A percentile compares a stretch with the other conserved stretches of the same genome.
phyloP scores from a whole-genome alignment of 2,797 vertebrate genomes.

The Carcharodon carcharias region DNA sequence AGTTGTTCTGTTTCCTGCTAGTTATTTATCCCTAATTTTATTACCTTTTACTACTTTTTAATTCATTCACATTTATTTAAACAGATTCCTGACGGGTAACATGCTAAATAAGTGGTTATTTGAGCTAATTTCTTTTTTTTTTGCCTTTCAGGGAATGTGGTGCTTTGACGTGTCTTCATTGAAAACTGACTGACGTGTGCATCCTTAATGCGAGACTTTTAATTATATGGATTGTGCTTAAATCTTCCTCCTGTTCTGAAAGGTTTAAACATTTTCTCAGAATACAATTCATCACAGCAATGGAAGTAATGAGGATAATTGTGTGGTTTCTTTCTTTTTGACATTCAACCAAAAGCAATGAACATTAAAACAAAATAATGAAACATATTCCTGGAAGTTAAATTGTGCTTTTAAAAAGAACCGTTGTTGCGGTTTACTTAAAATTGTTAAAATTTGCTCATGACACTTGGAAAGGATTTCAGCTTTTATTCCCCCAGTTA shows the following conservation, averaged over 20 bases:
- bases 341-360: background rate
- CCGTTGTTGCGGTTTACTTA: background rate
- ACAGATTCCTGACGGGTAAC: background rate
- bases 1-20: background rate
- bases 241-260: background rate
- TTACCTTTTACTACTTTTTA: background rate
- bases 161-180: background rate
- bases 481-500: background rate
- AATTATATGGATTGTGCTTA: background rate
- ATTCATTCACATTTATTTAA: background rate
- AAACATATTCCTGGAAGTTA: background rate
- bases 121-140: background rate
- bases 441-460: background rate
- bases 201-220: background rate
- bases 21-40: background rate
- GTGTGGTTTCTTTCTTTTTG: background rate
- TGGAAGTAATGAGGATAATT: background rate
- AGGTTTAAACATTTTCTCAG: background rate
- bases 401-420: background rate
- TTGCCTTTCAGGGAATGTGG: background rate
- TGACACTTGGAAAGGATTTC: background rate
- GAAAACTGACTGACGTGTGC: background rate
- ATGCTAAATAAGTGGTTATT: background rate
- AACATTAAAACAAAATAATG: background rate
- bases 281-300: background rate